A percentile compares a stretch with the other conserved stretches of the same genome.
phyloP scores from a whole-genome alignment of 2,113 vertebrate genomes.

The Psittacara wagleri region DNA sequence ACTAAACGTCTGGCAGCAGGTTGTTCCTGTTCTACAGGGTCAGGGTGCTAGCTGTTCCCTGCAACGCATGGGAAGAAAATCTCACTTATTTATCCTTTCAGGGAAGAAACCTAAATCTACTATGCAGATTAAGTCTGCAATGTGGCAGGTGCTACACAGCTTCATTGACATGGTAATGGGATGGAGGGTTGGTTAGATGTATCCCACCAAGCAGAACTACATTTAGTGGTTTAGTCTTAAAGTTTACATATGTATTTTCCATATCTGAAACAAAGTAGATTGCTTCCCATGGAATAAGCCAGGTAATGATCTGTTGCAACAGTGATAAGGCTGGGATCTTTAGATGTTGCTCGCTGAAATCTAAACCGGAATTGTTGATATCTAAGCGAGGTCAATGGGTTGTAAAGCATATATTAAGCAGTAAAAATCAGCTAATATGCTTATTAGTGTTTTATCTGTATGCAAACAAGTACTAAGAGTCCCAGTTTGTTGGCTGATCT shows the following conservation, averaged over 20 bases:
- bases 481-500: background rate
- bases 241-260: background rate
- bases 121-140: background rate
- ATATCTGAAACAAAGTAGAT: background rate
- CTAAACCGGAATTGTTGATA: background rate
- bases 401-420: background rate
- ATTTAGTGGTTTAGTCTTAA: background rate
- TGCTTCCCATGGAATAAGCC: background rate
- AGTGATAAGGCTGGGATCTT: background rate
- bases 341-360: background rate
- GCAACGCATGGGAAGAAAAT: background rate
- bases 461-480: background rate
- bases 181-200: background rate
- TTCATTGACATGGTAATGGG: background rate
- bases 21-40: background rate
- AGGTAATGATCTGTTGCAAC: fast-evolving
- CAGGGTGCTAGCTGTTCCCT: background rate
- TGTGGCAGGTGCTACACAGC: background rate
- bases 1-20: background rate
- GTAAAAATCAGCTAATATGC: background rate
- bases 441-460: background rate
- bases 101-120: background rate
- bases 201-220: background rate
- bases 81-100: background rate
- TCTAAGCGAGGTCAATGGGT: background rate